Conservation (phyloP, 1,140 invertebrate species). For the Catajapyx aquilonaris region DNA sequence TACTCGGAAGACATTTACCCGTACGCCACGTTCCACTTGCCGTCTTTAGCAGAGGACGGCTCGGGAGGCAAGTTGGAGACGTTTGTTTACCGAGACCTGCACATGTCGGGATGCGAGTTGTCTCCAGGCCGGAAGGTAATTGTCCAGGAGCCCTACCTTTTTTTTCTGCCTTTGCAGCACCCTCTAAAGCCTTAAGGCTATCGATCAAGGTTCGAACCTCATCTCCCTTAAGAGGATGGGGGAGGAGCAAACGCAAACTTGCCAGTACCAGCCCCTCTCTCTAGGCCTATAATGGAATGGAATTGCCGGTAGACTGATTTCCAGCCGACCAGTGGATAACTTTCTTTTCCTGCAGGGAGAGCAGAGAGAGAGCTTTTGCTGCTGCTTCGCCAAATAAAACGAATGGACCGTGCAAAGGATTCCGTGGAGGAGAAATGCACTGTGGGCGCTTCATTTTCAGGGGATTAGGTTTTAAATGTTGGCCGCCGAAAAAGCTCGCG, state of each 20-base stretch:
- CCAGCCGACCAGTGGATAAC: no score
- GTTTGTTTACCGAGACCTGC: slow-evolving; percentile 21
- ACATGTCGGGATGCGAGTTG: slow-evolving; percentile 1
- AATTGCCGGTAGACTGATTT: neutral
- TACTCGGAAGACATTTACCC: slow-evolving; percentile 39
- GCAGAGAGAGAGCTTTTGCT: no score
- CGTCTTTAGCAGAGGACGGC: slow-evolving; percentile 29
- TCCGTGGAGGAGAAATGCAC: no score
- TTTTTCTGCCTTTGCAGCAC: no score
- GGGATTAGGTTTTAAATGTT: no score
- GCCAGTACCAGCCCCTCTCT: neutral
- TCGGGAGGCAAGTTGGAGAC: slow-evolving; percentile 16
- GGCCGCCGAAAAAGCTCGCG: no score
- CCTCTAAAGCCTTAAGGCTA: neutral
- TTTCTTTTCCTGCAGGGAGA: no score
- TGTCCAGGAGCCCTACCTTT: no score
- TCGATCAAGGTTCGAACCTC: neutral
- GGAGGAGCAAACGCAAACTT: neutral
- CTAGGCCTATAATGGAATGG: neutral
- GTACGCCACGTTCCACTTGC: slow-evolving; percentile 37
- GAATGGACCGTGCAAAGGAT: no score
- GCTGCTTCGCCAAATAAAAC: no score
- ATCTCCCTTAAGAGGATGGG: neutral
- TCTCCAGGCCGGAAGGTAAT: neutral
- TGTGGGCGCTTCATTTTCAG: no score